phyloP scores from a whole-genome alignment of 2,797 vertebrate genomes.

The Labroides dimidiatus region DNA sequence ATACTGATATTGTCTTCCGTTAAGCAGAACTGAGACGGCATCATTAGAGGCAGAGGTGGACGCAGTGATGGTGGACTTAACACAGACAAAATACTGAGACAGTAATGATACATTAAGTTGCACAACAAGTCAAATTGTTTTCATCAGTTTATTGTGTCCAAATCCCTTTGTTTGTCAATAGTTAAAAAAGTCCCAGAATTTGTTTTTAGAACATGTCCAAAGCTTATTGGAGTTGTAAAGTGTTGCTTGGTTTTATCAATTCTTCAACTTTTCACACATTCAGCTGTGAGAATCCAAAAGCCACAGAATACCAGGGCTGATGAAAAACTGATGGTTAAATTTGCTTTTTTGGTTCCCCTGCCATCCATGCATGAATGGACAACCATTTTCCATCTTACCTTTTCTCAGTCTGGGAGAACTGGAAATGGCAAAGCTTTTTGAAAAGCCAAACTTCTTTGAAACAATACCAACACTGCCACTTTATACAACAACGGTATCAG shows the following conservation, averaged over 20 bases:
- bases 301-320: conserved; percentile 48
- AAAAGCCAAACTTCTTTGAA: conserved; percentile 48
- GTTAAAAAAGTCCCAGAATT: conserved; percentile 24
- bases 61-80: conserved; percentile 31
- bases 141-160: conserved; percentile 27
- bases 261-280: conserved; percentile 55
- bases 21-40: conserved; percentile 54
- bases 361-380: conserved; percentile 39
- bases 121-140: conserved; percentile 46
- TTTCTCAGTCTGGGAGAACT: conserved; percentile 52
- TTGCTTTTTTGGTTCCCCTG: conserved; percentile 56
- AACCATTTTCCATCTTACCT: conserved; percentile 60
- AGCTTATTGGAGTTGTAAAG: conserved; percentile 29
- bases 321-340: conserved; percentile 36
- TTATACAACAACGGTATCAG: no score
- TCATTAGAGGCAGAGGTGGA: conserved; percentile 68
- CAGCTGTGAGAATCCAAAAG: conserved; percentile 28
- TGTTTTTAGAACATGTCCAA: conserved; percentile 1
- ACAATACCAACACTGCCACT: conserved; percentile 26
- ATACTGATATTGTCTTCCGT: conserved; percentile 51
- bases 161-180: conserved; percentile 41
- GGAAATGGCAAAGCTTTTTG: conserved; percentile 61
- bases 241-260: conserved; percentile 28
- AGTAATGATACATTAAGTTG: conserved; percentile 60
- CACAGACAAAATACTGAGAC: conserved; percentile 39